Base-by-base conservation (phyloP, 30 jellyfish, hydroid and myxozoan genomes). In the Haliclystus octoradiatus region DNA sequence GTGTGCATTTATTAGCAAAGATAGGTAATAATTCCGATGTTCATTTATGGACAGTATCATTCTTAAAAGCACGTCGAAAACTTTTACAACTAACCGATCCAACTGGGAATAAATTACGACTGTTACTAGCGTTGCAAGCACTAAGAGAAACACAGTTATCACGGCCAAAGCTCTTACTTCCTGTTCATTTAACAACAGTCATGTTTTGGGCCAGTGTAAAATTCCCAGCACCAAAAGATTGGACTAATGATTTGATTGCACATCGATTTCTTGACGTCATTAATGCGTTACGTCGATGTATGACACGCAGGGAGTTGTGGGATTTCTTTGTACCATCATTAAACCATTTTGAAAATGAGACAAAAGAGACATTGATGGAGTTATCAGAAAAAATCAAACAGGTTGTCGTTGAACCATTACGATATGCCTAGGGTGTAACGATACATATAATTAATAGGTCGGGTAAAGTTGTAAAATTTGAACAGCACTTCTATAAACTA, bases 1-100 rank as follows among this genome's bases (percentile, higher is more conserved):
- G 96, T 69, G 94, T 86, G 9, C 96, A 86, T 35, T 68, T 86
- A 66, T 62, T 77, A 0, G 81, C 96, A 19, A 86, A 76, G 70
- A 30, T 27, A 24, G 23, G 50, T 31, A 79, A 71, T 31, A 26
- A 15, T 5, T 68, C 79, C 49, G 34, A 78, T 49, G 15, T 4
- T 0, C 96, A 85, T 61, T 34, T 89, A 31, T 86, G 96, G 96
- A 50, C 77, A 13, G 96, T 86, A 34, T 49, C 82, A 3, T 77
- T 79, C 60, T 60, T 86, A 28, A 86, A 86, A 40, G 69, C 96
- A 28, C 70, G 96, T 30, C 67, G 84, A 34, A 46, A 83, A 1
- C 61, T 86, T 65, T 72, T 86, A 30, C 82, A 74, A 34, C 71
- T 72, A 13, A 74, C 92, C 1, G 94, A 86, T 60, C 74, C 69